Conservation (phyloP, 2,888 invertebrate species). For the Idaea dimidiata region DNA sequence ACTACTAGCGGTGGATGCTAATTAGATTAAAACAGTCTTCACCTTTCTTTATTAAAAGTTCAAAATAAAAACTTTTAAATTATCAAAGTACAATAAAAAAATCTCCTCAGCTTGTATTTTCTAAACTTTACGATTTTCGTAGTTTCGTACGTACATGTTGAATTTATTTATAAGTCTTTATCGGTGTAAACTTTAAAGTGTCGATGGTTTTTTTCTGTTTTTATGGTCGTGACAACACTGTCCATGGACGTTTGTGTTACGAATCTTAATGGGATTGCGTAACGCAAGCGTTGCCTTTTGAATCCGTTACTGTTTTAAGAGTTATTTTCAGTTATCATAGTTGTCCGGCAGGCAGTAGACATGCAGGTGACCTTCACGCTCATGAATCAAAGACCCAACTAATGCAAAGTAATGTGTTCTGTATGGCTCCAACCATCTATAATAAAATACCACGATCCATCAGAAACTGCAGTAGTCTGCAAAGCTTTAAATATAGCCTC, state of each 20-base stretch:
- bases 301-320: slow-evolving; percentile 1
- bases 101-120: background rate
- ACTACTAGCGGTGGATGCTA: too few relatives aligned
- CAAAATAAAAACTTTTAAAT: too few relatives aligned
- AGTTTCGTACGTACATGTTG: slow-evolving; percentile 22
- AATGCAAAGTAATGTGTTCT: too few relatives aligned
- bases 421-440: too few relatives aligned
- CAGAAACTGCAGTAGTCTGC: too few relatives aligned
- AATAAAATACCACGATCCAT: too few relatives aligned
- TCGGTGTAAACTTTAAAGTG: slow-evolving; percentile 37
- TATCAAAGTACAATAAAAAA: background rate
- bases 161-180: slow-evolving; percentile 28
- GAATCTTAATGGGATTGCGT: slow-evolving; percentile 25
- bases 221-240: slow-evolving; percentile 32
- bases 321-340: slow-evolving; percentile 3
- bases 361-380: too few relatives aligned
- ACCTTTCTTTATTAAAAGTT: too few relatives aligned
- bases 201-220: slow-evolving; percentile 23
- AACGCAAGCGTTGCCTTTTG: slow-evolving; percentile 3
- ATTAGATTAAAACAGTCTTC: too few relatives aligned
- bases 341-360: too few relatives aligned
- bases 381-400: too few relatives aligned
- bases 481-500: too few relatives aligned
- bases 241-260: slow-evolving; percentile 17
- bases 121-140: slow-evolving; percentile 29